These are phyloP conservation scores for Hypothenemus hampei DNA, from an alignment of 1,140 invertebrate species.

Conservation along the genomic window DNA sequence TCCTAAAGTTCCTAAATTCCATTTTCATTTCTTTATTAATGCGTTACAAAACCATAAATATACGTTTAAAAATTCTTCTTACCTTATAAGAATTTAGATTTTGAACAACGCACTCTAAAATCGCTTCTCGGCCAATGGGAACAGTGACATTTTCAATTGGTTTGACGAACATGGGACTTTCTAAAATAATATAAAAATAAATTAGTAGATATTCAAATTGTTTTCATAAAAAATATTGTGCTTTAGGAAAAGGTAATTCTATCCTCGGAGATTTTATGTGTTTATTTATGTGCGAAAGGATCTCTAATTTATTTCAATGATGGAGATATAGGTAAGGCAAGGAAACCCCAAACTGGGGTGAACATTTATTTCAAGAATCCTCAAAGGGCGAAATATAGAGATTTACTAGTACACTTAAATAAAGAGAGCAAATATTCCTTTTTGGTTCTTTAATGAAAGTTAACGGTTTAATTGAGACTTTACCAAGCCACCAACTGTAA, in stretches of 20 bases:
- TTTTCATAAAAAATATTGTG: too few relatives aligned
- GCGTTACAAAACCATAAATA: too few relatives aligned
- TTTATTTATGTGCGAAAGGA: background rate
- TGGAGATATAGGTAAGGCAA: constrained; percentile 4
- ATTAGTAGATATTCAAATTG: background rate
- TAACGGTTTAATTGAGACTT: too few relatives aligned
- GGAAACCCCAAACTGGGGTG: background rate
- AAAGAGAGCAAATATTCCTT: background rate
- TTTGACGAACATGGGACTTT: constrained; percentile 75
- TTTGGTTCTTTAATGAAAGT: too few relatives aligned
- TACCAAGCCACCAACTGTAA: too few relatives aligned
- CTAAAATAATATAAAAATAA: constrained; percentile 48
- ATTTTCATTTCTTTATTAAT: too few relatives aligned
- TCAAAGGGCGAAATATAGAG: constrained; percentile 4
- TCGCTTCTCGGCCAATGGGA: constrained; percentile 75
- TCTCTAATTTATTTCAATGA: constrained; percentile 3
- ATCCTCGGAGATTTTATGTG: background rate
- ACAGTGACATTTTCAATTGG: constrained; percentile 80
- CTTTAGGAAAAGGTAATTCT: too few relatives aligned
- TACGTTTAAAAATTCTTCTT: constrained; percentile 27
- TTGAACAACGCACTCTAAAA: constrained; percentile 74
- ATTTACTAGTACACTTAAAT: background rate
- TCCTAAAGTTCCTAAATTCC: too few relatives aligned
- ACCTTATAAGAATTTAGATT: constrained; percentile 82
- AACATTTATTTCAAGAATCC: constrained; percentile 2